Conservation (phyloP, 2,888 invertebrate species). For the Drosophila falleni region DNA sequence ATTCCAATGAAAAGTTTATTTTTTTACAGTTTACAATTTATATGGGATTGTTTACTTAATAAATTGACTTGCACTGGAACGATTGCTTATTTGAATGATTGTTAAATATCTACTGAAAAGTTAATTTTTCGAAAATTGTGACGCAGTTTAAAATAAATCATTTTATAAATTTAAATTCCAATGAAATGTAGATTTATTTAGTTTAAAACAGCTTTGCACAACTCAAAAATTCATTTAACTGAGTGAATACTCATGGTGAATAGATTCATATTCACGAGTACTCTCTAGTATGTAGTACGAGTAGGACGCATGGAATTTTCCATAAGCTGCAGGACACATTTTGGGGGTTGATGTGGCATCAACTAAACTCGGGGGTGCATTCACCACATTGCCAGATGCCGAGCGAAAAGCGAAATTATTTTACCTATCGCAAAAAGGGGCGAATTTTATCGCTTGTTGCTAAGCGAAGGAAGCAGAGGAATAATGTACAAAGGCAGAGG, state of each 20-base stretch:
- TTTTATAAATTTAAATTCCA: background rate
- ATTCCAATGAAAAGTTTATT: background rate
- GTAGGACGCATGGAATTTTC: constrained; percentile 53
- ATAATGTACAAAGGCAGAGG: constrained; percentile 17
- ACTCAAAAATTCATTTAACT: constrained; percentile 2
- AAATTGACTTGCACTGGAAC: background rate
- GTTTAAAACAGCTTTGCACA: background rate
- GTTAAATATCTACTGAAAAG: too few species aligned
- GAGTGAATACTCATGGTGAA: constrained; percentile 23
- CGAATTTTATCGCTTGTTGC: constrained; percentile 78
- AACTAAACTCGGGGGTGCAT: constrained; percentile 68
- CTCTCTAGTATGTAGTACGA: background rate
- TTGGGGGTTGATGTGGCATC: constrained; percentile 61
- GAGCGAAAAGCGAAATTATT: constrained; percentile 42
- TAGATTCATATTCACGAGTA: constrained; percentile 29
- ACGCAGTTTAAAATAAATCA: too few species aligned
- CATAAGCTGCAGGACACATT: constrained; percentile 50
- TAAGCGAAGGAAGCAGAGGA: constrained; percentile 49
- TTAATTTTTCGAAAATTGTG: too few species aligned
- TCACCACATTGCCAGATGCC: constrained; percentile 69
- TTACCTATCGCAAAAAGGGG: constrained; percentile 62
- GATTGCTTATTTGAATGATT: background rate
- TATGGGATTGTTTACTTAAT: background rate
- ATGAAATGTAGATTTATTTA: background rate
- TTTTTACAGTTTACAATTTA: background rate